These are phyloP conservation scores for Drosophila triauraria DNA, from an alignment of 1,140 invertebrate genomes.

Conservation along the genomic window DNA sequence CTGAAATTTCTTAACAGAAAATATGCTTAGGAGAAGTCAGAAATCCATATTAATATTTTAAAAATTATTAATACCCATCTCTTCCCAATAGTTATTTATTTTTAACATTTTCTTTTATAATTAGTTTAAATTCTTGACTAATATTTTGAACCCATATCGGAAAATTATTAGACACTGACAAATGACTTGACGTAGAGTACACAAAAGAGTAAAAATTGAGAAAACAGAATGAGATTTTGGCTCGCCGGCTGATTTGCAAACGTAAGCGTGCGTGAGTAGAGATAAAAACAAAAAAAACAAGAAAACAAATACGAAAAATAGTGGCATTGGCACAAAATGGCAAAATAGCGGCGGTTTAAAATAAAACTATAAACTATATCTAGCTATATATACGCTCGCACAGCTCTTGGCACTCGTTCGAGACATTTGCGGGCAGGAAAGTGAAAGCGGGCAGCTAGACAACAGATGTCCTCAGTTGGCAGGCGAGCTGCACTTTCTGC, in stretches of 20 bases:
- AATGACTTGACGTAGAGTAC: neutral
- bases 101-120: neutral
- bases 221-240: conserved; percentile 17
- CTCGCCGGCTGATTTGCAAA: conserved; percentile 39
- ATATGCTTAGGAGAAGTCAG: no score
- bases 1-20: no score
- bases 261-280: conserved; percentile 36
- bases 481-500: conserved; percentile 16
- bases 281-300: conserved; percentile 45
- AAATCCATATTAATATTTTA: no score
- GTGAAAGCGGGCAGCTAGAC: conserved; percentile 57
- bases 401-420: conserved; percentile 8
- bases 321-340: conserved; percentile 45
- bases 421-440: conserved; percentile 53
- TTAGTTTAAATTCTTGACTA: neutral
- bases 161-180: neutral
- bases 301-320: conserved; percentile 36
- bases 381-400: conserved; percentile 15
- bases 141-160: neutral
- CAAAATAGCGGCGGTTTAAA: conserved; percentile 34
- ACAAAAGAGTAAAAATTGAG: conserved; percentile 1
- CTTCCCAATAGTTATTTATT: no score
- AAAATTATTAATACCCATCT: no score
- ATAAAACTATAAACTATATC: conserved; percentile 44
- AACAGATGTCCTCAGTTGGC: conserved; percentile 53